Percentiles rank a stretch among this genome's conserved stretches.
Evolutionary conservation across 2,797 vertebrate genomes (phyloP).

Genomic region (Pseudomugil gertrudae): DNA sequence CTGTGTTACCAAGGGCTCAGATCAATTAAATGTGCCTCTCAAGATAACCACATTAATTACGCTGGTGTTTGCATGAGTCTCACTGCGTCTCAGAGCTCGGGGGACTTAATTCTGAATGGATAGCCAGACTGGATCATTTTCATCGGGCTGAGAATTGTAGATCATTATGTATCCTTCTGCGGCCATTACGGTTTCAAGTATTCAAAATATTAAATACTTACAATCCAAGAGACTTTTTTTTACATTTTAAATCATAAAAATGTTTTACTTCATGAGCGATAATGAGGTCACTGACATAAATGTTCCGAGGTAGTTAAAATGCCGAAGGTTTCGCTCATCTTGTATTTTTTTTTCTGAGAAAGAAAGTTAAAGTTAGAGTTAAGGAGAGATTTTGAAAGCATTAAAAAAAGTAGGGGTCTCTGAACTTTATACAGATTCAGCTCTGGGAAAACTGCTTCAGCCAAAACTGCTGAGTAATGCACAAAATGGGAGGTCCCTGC

Average conservation of each 20-base stretch:
- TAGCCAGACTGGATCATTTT: slow-evolving; percentile 38
- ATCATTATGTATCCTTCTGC: slow-evolving; percentile 45
- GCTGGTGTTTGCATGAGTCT: slow-evolving; percentile 57
- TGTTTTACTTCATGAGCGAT: not conserved
- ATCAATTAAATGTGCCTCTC: slow-evolving; percentile 71
- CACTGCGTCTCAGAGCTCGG: slow-evolving; percentile 28
- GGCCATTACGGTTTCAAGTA: slow-evolving; percentile 12
- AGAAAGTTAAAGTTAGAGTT: slow-evolving; percentile 27
- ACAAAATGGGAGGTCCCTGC: slow-evolving; percentile 55
- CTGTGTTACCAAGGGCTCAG: slow-evolving; percentile 56
- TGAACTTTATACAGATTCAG: slow-evolving; percentile 51
- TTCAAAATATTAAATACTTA: slow-evolving; percentile 24
- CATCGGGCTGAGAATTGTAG: slow-evolving; percentile 16
- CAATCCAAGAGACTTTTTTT: not conserved
- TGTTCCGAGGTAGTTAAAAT: not conserved
- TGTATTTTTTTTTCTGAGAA: slow-evolving; percentile 36
- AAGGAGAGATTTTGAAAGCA: slow-evolving; percentile 24
- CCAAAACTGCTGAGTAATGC: slow-evolving; percentile 73
- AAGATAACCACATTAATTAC: slow-evolving; percentile 73
- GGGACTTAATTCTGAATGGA: slow-evolving; percentile 43
- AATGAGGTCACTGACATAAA: not conserved
- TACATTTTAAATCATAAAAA: not conserved
- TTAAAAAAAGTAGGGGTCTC: slow-evolving; percentile 31
- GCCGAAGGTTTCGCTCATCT: not conserved
- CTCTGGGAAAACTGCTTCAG: slow-evolving; percentile 56